Base-by-base conservation (phyloP, 2,888 invertebrate genomes). In the Diarsia rubi region DNA sequence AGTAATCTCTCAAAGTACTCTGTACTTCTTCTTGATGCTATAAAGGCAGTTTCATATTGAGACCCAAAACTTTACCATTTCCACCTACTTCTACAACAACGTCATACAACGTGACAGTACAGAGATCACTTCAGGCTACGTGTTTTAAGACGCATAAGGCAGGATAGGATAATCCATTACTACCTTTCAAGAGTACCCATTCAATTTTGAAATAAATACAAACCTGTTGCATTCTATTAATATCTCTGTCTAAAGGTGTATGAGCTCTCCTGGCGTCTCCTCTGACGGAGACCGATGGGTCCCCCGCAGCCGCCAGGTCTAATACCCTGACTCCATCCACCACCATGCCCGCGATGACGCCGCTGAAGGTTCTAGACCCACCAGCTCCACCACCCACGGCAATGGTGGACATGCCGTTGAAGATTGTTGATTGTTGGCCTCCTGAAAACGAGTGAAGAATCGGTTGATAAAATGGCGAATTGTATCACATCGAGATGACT, bases 401-500 rank as follows among this genome's bases (percentile, higher is more conserved):
- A 60, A 99, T 98, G 63, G 98, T 98, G 2, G 99, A 98, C 97
- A 99, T 99, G 90, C 98, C 98, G 95, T 99, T 99, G 97, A 99
- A 99, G 49, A 99, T 98, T 71, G 97, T 98, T 66, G 98, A 97
- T 86, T 98, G 98, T 85, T 98, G 98, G 21, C 98, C 98, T 65
- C 98, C 99, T 98, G 94, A 6, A 94, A 65, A 52, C 16, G 44
- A 0, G 14, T n/a, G 42, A 42, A 16, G 14, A n/a, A 42, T 24
- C 6, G 14, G 16, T 57, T 57, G 24, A 16, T 16, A 16, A 16
- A 57, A 27, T 57, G 14, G 16, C 14, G 24, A 54, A 14, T 54
- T 14, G 24, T 54, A 24, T 24, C 0, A 54, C 5, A 14, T 24
- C 14, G 6, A 24, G 14, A 54, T 21, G 5, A 14, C 14, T 5